These are phyloP conservation scores for Brachypalpus laphriformis DNA, from an alignment of 2,888 invertebrate genomes.

Conservation along the genomic window DNA sequence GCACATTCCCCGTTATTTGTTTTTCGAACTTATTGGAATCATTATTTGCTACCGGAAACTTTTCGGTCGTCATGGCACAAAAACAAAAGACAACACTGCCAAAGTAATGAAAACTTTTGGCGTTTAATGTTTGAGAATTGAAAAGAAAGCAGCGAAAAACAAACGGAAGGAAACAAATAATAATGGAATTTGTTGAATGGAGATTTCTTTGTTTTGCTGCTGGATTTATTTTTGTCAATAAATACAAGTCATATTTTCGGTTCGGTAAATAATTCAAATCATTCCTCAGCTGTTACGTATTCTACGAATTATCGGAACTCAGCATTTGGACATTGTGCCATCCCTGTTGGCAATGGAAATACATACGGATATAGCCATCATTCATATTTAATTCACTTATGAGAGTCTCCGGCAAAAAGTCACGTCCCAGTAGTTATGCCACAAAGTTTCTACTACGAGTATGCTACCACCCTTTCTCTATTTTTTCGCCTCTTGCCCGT, in stretches of 20 bases:
- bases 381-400: slow-evolving; percentile 34
- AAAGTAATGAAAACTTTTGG: slow-evolving; percentile 31
- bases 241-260: not conserved
- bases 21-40: not conserved
- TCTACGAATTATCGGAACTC: slow-evolving; percentile 14
- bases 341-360: not conserved
- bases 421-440: slow-evolving; percentile 39
- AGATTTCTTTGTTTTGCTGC: not conserved
- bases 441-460: slow-evolving; percentile 17
- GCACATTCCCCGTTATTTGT: not conserved
- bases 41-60: slow-evolving; percentile 9
- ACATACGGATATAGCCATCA: slow-evolving; percentile 45
- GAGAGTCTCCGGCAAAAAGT: slow-evolving; percentile 5
- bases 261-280: slow-evolving; percentile 31
- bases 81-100: slow-evolving; percentile 1
- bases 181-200: not conserved
- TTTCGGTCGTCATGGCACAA: slow-evolving; percentile 6
- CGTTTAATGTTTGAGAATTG: slow-evolving; percentile 10
- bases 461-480: too few relatives aligned
- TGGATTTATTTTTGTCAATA: not conserved
- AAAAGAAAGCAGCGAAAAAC: not conserved
- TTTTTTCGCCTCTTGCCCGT: not conserved
- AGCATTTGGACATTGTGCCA: not conserved
- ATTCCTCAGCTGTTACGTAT: slow-evolving; percentile 28
- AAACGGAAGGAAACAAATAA: slow-evolving; percentile 11